Evolutionary conservation across 1,140 invertebrate genomes (phyloP), one percentile per base, ranked within the genome.

Genomic region (Aradophagus sp.): DNA sequence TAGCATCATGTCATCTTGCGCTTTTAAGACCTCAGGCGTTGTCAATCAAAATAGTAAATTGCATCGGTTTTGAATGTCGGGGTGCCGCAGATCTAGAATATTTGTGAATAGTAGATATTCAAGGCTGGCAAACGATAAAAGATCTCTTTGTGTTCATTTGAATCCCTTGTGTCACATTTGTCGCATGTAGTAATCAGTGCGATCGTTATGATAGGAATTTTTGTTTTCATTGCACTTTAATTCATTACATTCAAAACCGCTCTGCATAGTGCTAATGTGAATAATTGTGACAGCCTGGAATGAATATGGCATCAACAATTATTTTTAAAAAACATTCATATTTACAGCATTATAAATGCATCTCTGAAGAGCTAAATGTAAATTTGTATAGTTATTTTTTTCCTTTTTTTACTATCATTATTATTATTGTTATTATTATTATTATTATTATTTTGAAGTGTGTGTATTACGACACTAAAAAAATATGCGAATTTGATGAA

Each of bases 81-180:
- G 36, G 41, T 27, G 45, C 38, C 34, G 58, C 52, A 50, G 50
- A 39, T 52, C 38, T 62, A 26, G 35, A 48, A 48, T 48, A 59
- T 59, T 35, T 48, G 55, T 32, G 58, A 62, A 62, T 52, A 42
- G 58, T 12, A 26, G 17, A 50, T 26, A 62, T 62, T 52, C 58
- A 62, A 62, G 39, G 38, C 35, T 42, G 39, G 35, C 45, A 62
- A 62, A 42, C 58, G 58, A 62, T 62, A 62, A 62, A 38, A 52
- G 58, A 62, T 62, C 58, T 50, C 58, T 62, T 62, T 62, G 58
- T 59, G 55, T 62, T 62, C 52, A 50, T 62, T 52, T 41, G 58
- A 62, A 62, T 62, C 58, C 56, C 58, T 35, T 27, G 45, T 12
- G 58, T 62, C 58, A 62, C 45, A 38, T 62, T 62, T 62, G 58